phyloP scores from a whole-genome alignment of 2,797 vertebrate species.

The Catostomus latipinnis region DNA sequence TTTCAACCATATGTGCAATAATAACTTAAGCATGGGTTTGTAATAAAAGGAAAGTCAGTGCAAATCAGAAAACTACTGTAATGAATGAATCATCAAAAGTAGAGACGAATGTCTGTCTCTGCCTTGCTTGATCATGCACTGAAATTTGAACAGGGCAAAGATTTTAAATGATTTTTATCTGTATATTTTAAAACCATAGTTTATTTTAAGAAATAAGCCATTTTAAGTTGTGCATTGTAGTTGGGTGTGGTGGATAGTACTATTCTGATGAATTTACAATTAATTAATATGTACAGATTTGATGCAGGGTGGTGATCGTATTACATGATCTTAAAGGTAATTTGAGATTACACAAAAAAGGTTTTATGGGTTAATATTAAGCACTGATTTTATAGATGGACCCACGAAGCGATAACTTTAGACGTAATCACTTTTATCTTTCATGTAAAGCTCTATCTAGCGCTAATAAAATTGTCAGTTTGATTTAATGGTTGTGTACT shows the following conservation, averaged over 20 bases:
- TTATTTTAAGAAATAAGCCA: conserved; percentile 16
- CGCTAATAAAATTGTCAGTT: conserved; percentile 18
- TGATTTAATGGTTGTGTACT: conserved; percentile 40
- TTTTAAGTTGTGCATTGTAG: conserved; percentile 24
- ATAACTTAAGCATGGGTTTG: conserved; percentile 31
- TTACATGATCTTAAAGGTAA: conserved; percentile 15
- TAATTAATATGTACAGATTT: conserved; percentile 17
- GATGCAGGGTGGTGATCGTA: conserved; percentile 13
- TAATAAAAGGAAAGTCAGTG: conserved; percentile 1
- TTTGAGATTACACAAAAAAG: conserved; percentile 15
- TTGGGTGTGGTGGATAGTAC: conserved; percentile 24
- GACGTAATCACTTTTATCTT: conserved; percentile 31
- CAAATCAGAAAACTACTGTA: conserved; percentile 27
- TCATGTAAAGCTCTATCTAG: conserved; percentile 28
- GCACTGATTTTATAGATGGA: conserved; percentile 30
- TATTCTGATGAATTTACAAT: conserved; percentile 29
- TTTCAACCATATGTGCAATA: conserved; percentile 49
- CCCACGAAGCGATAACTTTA: background rate
- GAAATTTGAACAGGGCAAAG: conserved; percentile 28
- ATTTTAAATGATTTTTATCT: background rate
- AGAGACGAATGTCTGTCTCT: background rate
- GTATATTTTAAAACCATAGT: background rate
- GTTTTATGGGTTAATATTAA: conserved; percentile 36
- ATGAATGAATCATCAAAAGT: conserved; percentile 24
- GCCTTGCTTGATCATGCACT: conserved; percentile 38